Conservation (phyloP, 2,113 vertebrate genomes). For the Coptodon bakossiorum region DNA sequence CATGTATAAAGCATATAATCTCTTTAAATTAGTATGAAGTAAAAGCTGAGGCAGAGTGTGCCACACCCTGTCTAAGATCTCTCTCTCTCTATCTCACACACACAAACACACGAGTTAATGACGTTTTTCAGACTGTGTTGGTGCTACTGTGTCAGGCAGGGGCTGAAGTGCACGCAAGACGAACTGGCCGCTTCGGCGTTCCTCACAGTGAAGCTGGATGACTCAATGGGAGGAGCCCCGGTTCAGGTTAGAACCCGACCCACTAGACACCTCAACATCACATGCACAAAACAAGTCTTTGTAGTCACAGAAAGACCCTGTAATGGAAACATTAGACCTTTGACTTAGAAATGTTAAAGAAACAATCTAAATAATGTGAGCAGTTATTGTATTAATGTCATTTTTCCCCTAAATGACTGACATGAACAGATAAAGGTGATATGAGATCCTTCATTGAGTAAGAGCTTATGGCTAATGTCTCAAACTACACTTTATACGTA, state of each 20-base stretch:
- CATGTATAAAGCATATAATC: not conserved
- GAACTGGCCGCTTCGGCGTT: conserved; percentile 72
- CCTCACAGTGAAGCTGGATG: conserved; percentile 72
- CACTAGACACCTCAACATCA: not conserved
- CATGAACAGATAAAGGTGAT: not conserved
- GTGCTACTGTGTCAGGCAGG: conserved; percentile 64
- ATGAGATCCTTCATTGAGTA: not conserved
- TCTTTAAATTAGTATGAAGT: not conserved
- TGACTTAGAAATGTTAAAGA: not conserved
- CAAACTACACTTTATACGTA: not conserved
- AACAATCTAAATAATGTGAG: not conserved
- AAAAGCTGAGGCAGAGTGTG: not conserved
- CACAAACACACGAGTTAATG: not conserved
- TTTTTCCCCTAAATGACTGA: not conserved
- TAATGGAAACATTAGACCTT: not conserved
- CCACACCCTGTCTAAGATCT: not conserved
- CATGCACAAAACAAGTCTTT: not conserved
- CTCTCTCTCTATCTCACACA: not conserved
- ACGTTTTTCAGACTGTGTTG: not conserved
- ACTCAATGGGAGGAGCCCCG: conserved; percentile 72
- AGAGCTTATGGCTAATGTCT: not conserved
- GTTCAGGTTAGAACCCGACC: conserved; percentile 64
- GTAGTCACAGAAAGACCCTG: not conserved
- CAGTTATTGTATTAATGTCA: rapidly evolving
- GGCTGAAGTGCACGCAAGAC: conserved; percentile 72